A percentile compares a stretch with the other conserved stretches of the same genome.
Conservation (phyloP, 2,797 vertebrate genomes). For the Eospalax fontanierii region DNA sequence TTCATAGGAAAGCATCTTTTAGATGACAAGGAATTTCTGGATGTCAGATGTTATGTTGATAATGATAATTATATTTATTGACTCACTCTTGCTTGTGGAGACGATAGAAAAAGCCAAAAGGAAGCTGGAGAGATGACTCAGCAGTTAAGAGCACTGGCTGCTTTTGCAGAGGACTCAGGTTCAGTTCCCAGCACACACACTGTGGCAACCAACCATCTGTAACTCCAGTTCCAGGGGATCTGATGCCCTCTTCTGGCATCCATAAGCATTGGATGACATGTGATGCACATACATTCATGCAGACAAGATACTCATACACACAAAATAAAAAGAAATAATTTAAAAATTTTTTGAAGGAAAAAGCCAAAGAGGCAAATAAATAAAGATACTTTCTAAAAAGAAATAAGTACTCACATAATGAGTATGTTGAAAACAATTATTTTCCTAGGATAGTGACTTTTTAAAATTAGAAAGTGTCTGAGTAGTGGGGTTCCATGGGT, state of each 20-base stretch:
- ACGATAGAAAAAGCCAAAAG: neutral
- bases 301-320: too few relatives aligned
- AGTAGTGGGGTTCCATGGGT: neutral
- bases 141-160: too few relatives aligned
- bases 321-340: too few relatives aligned
- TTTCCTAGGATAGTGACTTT: neutral
- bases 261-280: too few relatives aligned
- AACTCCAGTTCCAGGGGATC: too few relatives aligned
- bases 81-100: neutral
- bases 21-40: neutral
- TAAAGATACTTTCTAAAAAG: conserved; percentile 19
- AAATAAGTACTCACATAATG: neutral
- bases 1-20: neutral
- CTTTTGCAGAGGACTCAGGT: too few relatives aligned
- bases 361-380: conserved; percentile 13
- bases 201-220: too few relatives aligned
- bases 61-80: neutral
- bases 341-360: neutral
- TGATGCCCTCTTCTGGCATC: too few relatives aligned
- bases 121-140: too few relatives aligned
- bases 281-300: too few relatives aligned
- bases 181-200: too few relatives aligned
- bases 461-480: neutral
- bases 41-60: neutral
- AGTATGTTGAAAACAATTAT: neutral